A percentile compares a stretch with the other conserved stretches of the same genome.
These are phyloP conservation scores for Trachymyrmex cornetzi DNA, from an alignment of 1,140 invertebrate species.

Conservation along the genomic window DNA sequence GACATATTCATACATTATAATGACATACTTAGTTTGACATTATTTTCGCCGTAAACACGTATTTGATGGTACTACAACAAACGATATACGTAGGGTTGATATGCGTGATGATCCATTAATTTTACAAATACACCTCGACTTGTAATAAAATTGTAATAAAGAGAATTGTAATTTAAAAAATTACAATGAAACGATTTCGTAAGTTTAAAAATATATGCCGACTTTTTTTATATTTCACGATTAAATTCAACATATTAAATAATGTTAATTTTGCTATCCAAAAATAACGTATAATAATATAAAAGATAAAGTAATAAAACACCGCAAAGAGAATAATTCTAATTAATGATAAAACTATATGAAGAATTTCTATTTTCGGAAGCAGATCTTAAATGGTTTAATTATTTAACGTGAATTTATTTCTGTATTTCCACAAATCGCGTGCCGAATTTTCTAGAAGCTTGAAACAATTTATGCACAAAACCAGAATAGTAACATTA, in stretches of 20 bases:
- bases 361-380: no score
- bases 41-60: slow-evolving; percentile 5
- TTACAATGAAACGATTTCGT: background rate
- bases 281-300: no score
- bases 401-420: no score
- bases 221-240: background rate
- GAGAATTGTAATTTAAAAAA: background rate
- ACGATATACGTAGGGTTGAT: background rate
- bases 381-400: no score
- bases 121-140: background rate
- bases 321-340: no score
- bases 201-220: background rate
- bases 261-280: background rate
- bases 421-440: no score
- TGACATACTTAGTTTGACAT: background rate
- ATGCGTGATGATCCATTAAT: background rate
- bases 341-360: no score
- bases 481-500: no score
- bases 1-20: background rate
- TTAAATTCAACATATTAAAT: background rate
- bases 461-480: no score
- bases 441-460: no score
- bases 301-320: no score
- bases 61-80: background rate
- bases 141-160: background rate